Percentiles rank a stretch among this genome's conserved stretches.
Evolutionary conservation across 2,797 vertebrate species (phyloP).

Genomic region (Phrynocephalus guinanensis): DNA sequence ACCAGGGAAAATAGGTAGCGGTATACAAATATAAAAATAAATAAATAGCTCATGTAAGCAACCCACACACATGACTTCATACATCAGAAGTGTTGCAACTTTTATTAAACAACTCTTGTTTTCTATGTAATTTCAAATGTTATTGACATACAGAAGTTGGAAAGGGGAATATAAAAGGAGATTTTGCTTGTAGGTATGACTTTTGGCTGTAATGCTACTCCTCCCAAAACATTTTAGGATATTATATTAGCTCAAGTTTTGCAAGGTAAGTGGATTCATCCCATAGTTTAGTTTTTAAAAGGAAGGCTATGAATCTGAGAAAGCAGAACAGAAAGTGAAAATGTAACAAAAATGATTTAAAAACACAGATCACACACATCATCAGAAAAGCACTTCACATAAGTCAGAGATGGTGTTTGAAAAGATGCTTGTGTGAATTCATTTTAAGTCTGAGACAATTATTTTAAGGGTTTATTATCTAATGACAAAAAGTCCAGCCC

Average conservation of each 20-base stretch:
- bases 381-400: too few relatives aligned
- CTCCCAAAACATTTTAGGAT: background rate
- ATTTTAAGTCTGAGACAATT: too few relatives aligned
- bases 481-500: too few relatives aligned
- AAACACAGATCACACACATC: background rate
- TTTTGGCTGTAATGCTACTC: background rate
- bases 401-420: too few relatives aligned
- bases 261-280: too few relatives aligned
- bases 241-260: background rate
- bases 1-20: too few relatives aligned
- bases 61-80: background rate
- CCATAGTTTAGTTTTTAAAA: background rate
- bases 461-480: too few relatives aligned
- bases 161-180: background rate
- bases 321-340: background rate
- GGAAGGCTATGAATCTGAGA: background rate
- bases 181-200: background rate
- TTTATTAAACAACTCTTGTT: background rate
- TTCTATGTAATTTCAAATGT: background rate
- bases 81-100: background rate
- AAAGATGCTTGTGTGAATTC: too few relatives aligned
- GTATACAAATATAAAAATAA: too few relatives aligned
- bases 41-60: background rate
- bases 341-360: background rate
- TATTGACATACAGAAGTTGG: background rate